A percentile compares a stretch with the other conserved stretches of the same genome.
Evolutionary conservation across 2,113 vertebrate genomes (phyloP).

Genomic region (Prolemur simus): DNA sequence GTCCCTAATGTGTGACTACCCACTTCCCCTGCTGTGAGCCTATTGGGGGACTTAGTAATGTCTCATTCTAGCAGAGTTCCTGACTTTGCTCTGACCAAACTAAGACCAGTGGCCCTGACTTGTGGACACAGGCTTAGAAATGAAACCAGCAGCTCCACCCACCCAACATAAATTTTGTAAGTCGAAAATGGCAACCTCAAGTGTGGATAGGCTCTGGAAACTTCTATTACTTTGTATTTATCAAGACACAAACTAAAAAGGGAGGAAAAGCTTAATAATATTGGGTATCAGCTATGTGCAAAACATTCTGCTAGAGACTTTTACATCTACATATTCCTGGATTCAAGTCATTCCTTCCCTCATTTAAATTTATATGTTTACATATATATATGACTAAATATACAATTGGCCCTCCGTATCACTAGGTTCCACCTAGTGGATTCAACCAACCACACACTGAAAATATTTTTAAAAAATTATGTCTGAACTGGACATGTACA

Average conservation of each 20-base stretch:
- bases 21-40: neutral
- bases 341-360: neutral
- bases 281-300: neutral
- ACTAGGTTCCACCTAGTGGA: neutral
- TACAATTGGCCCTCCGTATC: neutral
- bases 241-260: neutral
- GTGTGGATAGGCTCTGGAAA: neutral
- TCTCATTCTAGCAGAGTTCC: neutral
- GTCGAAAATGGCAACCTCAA: neutral
- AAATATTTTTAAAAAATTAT: neutral
- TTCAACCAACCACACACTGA: neutral
- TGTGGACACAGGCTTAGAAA: neutral
- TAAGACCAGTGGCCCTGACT: neutral
- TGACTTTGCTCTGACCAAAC: neutral
- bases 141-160: neutral
- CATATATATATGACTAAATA: neutral
- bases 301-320: neutral
- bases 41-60: neutral
- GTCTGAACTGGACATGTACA: neutral
- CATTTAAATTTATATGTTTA: conserved; percentile 10
- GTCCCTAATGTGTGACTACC: neutral
- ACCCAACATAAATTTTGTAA: neutral
- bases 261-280: neutral
- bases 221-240: neutral
- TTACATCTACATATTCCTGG: neutral